These are phyloP conservation scores for Diorhabda carinulata DNA, from an alignment of 1,140 invertebrate genomes.

Conservation along the genomic window DNA sequence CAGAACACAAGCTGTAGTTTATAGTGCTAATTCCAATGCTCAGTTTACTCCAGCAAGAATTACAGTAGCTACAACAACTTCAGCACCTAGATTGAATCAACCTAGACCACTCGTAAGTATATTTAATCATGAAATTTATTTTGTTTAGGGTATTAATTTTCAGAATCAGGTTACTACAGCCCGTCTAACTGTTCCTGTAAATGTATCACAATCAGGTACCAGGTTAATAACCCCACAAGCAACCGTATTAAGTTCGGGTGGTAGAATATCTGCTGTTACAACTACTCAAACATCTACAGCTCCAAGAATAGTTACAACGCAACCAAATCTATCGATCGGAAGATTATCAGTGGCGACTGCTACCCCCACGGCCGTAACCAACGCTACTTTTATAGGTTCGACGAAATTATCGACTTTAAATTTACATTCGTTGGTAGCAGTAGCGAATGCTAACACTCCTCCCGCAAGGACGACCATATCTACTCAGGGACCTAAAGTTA, in stretches of 20 bases:
- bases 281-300: conserved; percentile 32
- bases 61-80: conserved; percentile 36
- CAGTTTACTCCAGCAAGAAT: conserved; percentile 42
- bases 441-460: conserved; percentile 41
- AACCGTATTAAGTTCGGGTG: conserved; percentile 33
- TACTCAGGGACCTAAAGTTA: conserved; percentile 42
- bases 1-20: conserved; percentile 45
- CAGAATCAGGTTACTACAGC: conserved; percentile 41
- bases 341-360: conserved; percentile 34
- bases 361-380: conserved; percentile 26
- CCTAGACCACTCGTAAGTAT: conserved; percentile 36
- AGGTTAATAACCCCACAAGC: conserved; percentile 38
- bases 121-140: neutral
- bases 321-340: conserved; percentile 35
- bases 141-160: conserved; percentile 4
- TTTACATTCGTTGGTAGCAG: conserved; percentile 39
- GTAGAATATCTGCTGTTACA: conserved; percentile 38
- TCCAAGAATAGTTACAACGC: conserved; percentile 37
- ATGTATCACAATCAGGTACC: conserved; percentile 30
- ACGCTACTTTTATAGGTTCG: conserved; percentile 31
- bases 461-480: conserved; percentile 30
- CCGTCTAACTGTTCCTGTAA: conserved; percentile 40
- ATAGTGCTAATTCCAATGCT: conserved; percentile 37
- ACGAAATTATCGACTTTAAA: conserved; percentile 37
- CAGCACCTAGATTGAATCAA: conserved; percentile 34